phyloP scores from a whole-genome alignment of 1,140 invertebrate species.

The Nomia melanderi region DNA sequence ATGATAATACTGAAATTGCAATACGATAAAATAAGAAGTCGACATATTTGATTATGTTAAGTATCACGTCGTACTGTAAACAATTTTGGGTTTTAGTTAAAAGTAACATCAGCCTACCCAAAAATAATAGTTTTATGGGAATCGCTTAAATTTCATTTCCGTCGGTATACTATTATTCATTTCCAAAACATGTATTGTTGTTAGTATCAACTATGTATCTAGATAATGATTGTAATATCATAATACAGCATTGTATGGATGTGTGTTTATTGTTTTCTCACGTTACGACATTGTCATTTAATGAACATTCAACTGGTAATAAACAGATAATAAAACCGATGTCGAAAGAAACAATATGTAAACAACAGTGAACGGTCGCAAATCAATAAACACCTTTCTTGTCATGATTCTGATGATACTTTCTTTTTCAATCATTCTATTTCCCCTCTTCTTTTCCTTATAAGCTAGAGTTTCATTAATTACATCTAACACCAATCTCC shows the following conservation, averaged over 20 bases:
- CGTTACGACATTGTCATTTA: background rate
- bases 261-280: background rate
- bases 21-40: background rate
- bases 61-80: background rate
- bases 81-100: background rate
- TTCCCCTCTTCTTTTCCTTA: too few relatives aligned
- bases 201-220: background rate
- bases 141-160: background rate
- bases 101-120: background rate
- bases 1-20: background rate
- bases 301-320: background rate
- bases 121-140: background rate
- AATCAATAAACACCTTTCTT: background rate
- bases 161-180: constrained; percentile 1
- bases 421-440: background rate
- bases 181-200: background rate
- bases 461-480: background rate
- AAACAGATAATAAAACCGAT: background rate
- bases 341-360: background rate
- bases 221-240: background rate
- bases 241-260: background rate
- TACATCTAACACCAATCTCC: background rate
- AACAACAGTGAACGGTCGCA: background rate
- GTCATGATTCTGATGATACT: background rate
- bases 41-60: background rate